phyloP scores from a whole-genome alignment of 1,140 invertebrate genomes.

The Amyelois transitella region DNA sequence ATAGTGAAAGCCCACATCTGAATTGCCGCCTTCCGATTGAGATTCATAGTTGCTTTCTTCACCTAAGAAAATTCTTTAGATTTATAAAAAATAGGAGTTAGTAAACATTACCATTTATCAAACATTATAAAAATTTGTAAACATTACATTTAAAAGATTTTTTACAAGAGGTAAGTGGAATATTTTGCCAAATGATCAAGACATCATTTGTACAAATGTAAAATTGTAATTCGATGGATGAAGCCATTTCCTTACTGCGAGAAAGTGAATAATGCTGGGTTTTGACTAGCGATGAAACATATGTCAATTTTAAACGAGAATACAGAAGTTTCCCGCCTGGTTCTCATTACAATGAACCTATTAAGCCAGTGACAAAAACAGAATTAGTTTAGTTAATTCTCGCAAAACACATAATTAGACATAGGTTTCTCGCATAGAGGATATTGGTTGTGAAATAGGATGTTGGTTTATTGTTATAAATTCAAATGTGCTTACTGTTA shows the following conservation, averaged over 20 bases:
- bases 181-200: too few relatives aligned
- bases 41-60: conserved; percentile 89
- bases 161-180: too few relatives aligned
- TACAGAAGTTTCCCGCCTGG: too few relatives aligned
- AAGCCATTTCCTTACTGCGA: too few relatives aligned
- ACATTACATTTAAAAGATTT: background rate
- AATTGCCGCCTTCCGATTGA: conserved; percentile 73
- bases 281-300: too few relatives aligned
- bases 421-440: background rate
- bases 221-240: too few relatives aligned
- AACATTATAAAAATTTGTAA: background rate
- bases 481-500: conserved; percentile 79
- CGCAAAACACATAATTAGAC: background rate
- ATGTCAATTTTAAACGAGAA: too few relatives aligned
- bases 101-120: background rate
- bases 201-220: too few relatives aligned
- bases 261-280: too few relatives aligned
- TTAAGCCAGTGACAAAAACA: too few relatives aligned
- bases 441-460: background rate
- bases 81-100: background rate
- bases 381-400: too few relatives aligned
- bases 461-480: conserved; percentile 1
- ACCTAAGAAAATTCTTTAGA: conserved; percentile 38
- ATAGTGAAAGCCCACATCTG: conserved; percentile 76
- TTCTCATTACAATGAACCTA: too few relatives aligned